Evolutionary conservation across 1,140 invertebrate species (phyloP).

Genomic region (Drosophila mayri): DNA sequence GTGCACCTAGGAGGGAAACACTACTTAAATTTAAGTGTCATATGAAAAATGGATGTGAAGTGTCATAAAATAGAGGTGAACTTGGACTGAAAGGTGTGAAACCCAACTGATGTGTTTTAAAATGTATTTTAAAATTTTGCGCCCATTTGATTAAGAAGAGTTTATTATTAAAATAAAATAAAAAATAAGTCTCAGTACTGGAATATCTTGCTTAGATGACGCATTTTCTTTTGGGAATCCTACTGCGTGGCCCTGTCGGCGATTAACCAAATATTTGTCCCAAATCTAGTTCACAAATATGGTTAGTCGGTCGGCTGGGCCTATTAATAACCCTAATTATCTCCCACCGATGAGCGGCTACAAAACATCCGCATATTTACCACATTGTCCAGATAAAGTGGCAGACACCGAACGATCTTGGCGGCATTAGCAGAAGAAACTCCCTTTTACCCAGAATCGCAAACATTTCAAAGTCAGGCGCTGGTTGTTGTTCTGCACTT

Average conservation of each 20-base stretch:
- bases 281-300: constrained; percentile 49
- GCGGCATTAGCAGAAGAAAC: constrained; percentile 10
- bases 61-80: neutral
- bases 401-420: constrained; percentile 38
- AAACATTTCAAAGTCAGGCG: constrained; percentile 42
- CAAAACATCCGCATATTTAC: constrained; percentile 52
- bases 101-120: neutral
- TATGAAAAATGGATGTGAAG: neutral
- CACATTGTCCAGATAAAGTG: constrained; percentile 18
- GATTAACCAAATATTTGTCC: constrained; percentile 30
- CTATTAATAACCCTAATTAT: constrained; percentile 46
- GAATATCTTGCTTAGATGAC: neutral
- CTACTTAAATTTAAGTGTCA: too few species aligned
- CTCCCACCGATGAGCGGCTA: constrained; percentile 6
- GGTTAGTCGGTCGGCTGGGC: neutral
- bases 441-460: constrained; percentile 33
- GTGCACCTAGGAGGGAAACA: too few species aligned
- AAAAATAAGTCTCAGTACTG: neutral
- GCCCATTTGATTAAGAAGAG: neutral
- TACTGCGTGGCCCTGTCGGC: constrained; percentile 1
- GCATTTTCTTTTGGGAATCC: constrained; percentile 12
- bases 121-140: neutral
- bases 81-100: neutral
- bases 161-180: neutral
- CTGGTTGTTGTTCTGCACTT: constrained; percentile 8